These are phyloP conservation scores for Typhlomys cinereus DNA, from an alignment of 2,113 vertebrate genomes.

Conservation along the genomic window DNA sequence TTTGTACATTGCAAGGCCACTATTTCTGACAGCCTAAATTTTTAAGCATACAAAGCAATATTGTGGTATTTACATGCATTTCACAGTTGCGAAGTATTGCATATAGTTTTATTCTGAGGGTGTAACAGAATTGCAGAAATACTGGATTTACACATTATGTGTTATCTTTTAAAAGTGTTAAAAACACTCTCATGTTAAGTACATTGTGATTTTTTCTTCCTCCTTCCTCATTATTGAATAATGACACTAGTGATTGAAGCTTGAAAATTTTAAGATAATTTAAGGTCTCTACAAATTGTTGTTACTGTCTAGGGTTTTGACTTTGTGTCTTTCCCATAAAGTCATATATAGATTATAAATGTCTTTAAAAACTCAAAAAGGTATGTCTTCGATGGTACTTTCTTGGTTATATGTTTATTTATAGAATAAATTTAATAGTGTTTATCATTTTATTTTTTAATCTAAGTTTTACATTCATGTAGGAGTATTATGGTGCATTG, in stretches of 20 bases:
- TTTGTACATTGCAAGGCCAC: not conserved
- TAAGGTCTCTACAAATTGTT: not conserved
- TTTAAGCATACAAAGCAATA: not conserved
- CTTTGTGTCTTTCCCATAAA: conserved; percentile 12
- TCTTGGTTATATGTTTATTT: conserved; percentile 25
- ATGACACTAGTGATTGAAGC: conserved; percentile 7
- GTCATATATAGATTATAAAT: not conserved
- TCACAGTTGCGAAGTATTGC: not conserved
- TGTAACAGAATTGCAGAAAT: not conserved
- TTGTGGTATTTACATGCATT: not conserved
- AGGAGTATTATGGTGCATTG: no score
- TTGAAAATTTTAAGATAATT: not conserved
- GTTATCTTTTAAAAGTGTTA: not conserved
- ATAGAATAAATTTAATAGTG: not conserved
- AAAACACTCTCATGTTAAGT: not conserved
- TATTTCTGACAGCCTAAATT: not conserved
- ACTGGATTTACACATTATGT: not conserved
- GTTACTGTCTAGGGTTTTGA: not conserved
- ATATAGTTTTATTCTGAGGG: not conserved
- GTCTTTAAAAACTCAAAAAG: not conserved
- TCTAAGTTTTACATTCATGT: no score
- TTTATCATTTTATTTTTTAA: no score
- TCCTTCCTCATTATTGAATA: not conserved
- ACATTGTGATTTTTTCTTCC: not conserved
- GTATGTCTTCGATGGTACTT: conserved; percentile 23